Conservation (phyloP, 2,888 invertebrate species). For the Euproctis similis region DNA sequence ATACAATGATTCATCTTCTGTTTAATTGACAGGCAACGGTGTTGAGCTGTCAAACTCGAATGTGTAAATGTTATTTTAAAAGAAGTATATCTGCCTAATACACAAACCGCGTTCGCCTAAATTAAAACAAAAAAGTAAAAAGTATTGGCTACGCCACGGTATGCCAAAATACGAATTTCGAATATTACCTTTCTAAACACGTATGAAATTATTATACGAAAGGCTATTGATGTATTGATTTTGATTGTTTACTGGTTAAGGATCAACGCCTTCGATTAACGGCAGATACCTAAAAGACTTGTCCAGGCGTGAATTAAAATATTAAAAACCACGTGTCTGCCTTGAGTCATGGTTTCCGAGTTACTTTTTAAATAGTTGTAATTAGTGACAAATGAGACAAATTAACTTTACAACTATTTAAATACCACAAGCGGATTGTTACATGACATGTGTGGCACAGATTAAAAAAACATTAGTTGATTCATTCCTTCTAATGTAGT, state of each 20-base stretch:
- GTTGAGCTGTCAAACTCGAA: constrained; percentile 7
- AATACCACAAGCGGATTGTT: constrained; percentile 2
- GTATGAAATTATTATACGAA: constrained; percentile 5
- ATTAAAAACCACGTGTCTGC: constrained; percentile 13
- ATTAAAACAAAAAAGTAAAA: no score
- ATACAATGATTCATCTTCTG: constrained; percentile 5
- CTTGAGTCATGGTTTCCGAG: constrained; percentile 12
- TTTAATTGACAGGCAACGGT: constrained; percentile 3
- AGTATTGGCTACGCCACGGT: not conserved
- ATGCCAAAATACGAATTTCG: not conserved
- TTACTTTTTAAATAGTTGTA: constrained; percentile 5
- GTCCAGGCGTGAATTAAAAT: constrained; percentile 15
- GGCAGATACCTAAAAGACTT: constrained; percentile 17
- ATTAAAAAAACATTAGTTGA: constrained; percentile 3
- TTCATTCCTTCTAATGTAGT: constrained; percentile 10
- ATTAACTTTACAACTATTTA: constrained; percentile 1
- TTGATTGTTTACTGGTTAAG: no score
- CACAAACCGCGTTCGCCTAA: no score
- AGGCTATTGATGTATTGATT: constrained; percentile 12
- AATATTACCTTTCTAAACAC: not conserved
- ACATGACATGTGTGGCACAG: no score
- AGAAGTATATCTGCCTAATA: no score
- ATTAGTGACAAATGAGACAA: not conserved
- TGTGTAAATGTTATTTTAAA: no score
- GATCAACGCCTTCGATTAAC: constrained; percentile 25